phyloP scores from a whole-genome alignment of 2,888 invertebrate species.

The Drosophila setosimentum region DNA sequence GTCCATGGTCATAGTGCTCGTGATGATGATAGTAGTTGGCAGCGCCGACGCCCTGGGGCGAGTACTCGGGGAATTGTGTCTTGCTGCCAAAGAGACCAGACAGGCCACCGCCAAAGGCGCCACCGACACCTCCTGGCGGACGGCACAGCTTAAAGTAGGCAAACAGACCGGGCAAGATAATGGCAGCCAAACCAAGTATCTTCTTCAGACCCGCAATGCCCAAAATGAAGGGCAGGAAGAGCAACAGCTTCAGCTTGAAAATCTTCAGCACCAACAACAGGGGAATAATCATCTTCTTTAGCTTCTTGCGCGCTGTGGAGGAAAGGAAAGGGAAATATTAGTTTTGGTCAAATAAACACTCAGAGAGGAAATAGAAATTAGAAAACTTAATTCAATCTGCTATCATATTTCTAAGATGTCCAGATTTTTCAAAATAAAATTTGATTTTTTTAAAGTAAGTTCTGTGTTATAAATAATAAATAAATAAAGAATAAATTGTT shows the following conservation, averaged over 20 bases:
- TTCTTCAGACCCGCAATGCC: slow-evolving; percentile 94
- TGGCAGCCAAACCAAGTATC: slow-evolving; percentile 91
- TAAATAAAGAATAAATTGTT: no score
- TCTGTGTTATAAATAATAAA: no score
- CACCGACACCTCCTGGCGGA: slow-evolving; percentile 87
- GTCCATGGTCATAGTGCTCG: slow-evolving; percentile 82
- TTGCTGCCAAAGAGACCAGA: slow-evolving; percentile 81
- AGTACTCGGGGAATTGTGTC: slow-evolving; percentile 87
- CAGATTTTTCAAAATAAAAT: no score
- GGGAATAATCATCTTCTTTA: slow-evolving; percentile 93
- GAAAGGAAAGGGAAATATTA: slow-evolving; percentile 8
- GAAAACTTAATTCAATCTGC: not conserved
- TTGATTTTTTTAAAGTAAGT: not conserved
- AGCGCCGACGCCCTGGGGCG: slow-evolving; percentile 90
- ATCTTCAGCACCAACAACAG: slow-evolving; percentile 92
- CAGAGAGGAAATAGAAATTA: not conserved
- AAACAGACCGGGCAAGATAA: slow-evolving; percentile 92
- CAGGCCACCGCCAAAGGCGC: slow-evolving; percentile 83
- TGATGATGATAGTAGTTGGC: slow-evolving; percentile 87
- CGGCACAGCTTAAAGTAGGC: slow-evolving; percentile 94
- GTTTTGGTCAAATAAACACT: not conserved
- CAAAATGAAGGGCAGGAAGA: slow-evolving; percentile 93
- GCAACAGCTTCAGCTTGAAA: slow-evolving; percentile 92
- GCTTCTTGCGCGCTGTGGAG: slow-evolving; percentile 90
- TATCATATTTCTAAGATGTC: no score